A percentile compares a stretch with the other conserved stretches of the same genome.
Evolutionary conservation across 2,113 vertebrate species (phyloP).

Genomic region (Ictidomys tridecemlineatus): DNA sequence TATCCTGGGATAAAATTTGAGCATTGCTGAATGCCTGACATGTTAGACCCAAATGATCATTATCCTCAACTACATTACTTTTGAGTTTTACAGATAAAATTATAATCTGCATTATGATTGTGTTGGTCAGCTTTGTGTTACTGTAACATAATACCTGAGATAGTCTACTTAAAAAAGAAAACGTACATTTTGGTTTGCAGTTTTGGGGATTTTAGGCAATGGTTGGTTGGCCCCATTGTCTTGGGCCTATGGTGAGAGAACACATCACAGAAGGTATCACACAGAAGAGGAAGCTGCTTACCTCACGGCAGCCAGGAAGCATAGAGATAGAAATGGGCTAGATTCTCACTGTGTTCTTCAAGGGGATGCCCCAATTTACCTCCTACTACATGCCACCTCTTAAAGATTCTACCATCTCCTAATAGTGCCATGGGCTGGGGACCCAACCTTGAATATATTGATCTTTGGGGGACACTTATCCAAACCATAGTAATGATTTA

Average conservation of each 20-base stretch:
- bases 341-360: too few species aligned
- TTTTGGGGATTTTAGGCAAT: background rate
- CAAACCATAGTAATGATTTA: background rate
- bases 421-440: too few species aligned
- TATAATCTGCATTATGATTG: background rate
- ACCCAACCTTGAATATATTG: too few species aligned
- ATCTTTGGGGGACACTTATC: background rate
- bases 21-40: background rate
- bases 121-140: background rate
- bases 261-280: background rate
- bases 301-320: background rate
- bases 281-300: background rate
- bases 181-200: background rate
- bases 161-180: background rate
- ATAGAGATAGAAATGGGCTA: background rate
- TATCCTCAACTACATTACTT: background rate
- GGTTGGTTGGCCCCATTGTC: background rate
- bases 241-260: background rate
- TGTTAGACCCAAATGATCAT: background rate
- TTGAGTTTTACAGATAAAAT: background rate
- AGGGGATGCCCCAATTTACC: too few species aligned
- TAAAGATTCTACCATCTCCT: too few species aligned
- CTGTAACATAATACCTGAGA: background rate
- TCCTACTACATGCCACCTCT: too few species aligned
- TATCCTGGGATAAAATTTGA: conserved; percentile 4